A percentile compares a stretch with the other conserved stretches of the same genome.
phyloP scores from a whole-genome alignment of 2,888 invertebrate species.

The Spisula subtruncata region DNA sequence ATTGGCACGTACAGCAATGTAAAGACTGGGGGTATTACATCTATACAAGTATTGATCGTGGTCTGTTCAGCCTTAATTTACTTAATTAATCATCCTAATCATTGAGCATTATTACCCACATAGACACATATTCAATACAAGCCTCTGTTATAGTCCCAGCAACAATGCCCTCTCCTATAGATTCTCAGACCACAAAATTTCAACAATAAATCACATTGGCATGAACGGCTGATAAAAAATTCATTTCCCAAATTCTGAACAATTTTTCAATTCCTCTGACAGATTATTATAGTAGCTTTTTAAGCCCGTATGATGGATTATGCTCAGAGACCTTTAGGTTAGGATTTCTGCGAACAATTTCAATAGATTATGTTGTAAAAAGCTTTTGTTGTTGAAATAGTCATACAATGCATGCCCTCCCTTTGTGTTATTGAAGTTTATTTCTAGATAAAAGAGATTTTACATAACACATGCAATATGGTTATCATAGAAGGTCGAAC shows the following conservation, averaged over 20 bases:
- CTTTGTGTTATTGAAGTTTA: slow-evolving; percentile 38
- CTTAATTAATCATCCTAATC: slow-evolving; percentile 57
- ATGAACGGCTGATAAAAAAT: slow-evolving; percentile 61
- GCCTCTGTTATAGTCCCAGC: background rate
- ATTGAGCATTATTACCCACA: slow-evolving; percentile 41
- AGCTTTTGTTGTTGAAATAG: slow-evolving; percentile 21
- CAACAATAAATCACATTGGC: slow-evolving; percentile 59
- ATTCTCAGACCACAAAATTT: slow-evolving; percentile 36
- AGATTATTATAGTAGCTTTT: slow-evolving; percentile 62
- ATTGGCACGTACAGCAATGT: background rate
- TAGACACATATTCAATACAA: slow-evolving; percentile 67
- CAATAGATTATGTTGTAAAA: background rate
- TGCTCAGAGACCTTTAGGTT: slow-evolving; percentile 39
- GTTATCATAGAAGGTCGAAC: slow-evolving; percentile 26
- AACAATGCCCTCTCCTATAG: background rate
- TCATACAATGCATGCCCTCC: background rate
- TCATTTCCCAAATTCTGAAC: slow-evolving; percentile 65
- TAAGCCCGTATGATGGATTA: slow-evolving; percentile 66
- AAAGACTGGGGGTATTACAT: slow-evolving; percentile 6
- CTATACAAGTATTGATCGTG: background rate
- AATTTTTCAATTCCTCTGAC: slow-evolving; percentile 66
- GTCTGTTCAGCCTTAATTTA: background rate
- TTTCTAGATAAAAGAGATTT: slow-evolving; percentile 41
- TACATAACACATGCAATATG: slow-evolving; percentile 36
- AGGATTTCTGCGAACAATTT: slow-evolving; percentile 25